Conservation (phyloP, 2,797 vertebrate genomes). For the Lithobates sylvaticus region DNA sequence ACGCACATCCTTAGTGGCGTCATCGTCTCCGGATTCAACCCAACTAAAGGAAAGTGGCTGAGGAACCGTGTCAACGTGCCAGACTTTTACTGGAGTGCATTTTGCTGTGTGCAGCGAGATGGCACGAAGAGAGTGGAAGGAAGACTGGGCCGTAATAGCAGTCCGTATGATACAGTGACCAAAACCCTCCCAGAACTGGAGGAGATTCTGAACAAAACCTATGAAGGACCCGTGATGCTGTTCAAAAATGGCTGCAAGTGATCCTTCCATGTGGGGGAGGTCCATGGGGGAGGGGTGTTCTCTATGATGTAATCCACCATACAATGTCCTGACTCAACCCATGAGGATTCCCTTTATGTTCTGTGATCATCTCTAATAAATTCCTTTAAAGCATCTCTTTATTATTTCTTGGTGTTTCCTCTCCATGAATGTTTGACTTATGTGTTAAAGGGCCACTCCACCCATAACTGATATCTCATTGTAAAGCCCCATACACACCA, state of each 20-base stretch:
- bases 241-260: constrained; percentile 40
- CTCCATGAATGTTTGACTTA: no score
- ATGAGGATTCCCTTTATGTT: background rate
- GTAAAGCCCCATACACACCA: no score
- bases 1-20: constrained; percentile 46
- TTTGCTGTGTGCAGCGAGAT: constrained; percentile 16
- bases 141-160: constrained; percentile 17
- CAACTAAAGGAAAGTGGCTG: constrained; percentile 43
- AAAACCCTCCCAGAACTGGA: constrained; percentile 27
- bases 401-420: no score
- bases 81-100: constrained; percentile 49
- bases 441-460: no score
- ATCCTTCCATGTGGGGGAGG: background rate
- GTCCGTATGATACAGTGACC: constrained; percentile 33
- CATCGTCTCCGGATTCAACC: constrained; percentile 38
- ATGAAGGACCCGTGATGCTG: constrained; percentile 4
- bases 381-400: no score
- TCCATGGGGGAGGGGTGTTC: no score
- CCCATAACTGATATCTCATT: no score
- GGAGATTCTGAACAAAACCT: constrained; percentile 18
- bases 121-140: constrained; percentile 7
- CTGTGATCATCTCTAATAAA: no score
- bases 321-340: background rate
- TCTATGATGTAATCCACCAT: no score
- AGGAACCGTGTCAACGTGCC: constrained; percentile 52